Percentiles rank a stretch among this genome's conserved stretches.
Conservation (phyloP, 2,888 invertebrate species). For the Lycocerus yunnanus region DNA sequence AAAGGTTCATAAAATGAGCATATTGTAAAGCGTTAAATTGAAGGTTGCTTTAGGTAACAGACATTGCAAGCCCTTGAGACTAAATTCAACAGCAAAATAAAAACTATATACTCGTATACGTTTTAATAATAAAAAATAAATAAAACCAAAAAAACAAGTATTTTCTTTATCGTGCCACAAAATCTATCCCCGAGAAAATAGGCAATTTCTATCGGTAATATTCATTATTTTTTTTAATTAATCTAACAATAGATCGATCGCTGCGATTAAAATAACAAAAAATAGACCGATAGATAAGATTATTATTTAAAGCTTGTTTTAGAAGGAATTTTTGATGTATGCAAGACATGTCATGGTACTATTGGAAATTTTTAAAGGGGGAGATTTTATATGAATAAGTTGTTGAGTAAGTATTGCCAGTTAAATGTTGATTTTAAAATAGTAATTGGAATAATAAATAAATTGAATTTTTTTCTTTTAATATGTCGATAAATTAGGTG, state of each 20-base stretch:
- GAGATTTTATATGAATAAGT: neutral
- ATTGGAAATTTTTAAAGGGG: neutral
- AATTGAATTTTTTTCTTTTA: too few relatives aligned
- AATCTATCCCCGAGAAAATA: neutral
- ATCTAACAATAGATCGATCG: neutral
- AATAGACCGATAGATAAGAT: neutral
- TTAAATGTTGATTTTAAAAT: too few relatives aligned
- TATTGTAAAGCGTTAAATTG: slow-evolving; percentile 4
- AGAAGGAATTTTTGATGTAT: neutral
- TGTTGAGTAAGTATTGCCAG: too few relatives aligned
- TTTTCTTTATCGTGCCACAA: neutral
- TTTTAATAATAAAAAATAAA: neutral
- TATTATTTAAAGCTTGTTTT: neutral
- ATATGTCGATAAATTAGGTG: too few relatives aligned
- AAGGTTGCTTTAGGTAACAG: neutral
- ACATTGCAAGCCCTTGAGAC: neutral
- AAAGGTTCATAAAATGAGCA: slow-evolving; percentile 3
- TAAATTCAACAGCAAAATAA: neutral
- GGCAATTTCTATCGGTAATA: neutral
- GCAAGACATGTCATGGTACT: too few relatives aligned
- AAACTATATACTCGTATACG: neutral
- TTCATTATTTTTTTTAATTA: neutral
- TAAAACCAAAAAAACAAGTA: neutral
- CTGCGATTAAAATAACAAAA: neutral
- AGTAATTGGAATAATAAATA: too few relatives aligned